Conservation (phyloP, 1,140 invertebrate genomes). For the Zaprionus davidi region DNA sequence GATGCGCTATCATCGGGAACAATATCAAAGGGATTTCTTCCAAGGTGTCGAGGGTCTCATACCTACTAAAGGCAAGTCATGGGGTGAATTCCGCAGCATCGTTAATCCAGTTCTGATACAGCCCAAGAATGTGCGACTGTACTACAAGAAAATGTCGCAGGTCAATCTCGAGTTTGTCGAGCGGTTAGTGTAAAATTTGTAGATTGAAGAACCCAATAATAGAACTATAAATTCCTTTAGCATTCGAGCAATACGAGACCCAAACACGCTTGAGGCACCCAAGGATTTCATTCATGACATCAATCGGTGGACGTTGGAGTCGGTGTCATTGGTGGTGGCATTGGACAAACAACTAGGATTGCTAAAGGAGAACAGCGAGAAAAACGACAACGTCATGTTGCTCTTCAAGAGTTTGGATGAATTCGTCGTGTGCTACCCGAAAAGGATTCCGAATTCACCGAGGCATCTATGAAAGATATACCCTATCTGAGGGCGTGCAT, state of each 20-base stretch:
- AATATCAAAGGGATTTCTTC: conserved; percentile 59
- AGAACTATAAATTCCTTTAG: conserved; percentile 8
- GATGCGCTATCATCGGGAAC: conserved; percentile 62
- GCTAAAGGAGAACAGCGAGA: conserved; percentile 60
- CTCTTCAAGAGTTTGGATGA: conserved; percentile 87
- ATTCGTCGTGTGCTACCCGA: conserved; percentile 85
- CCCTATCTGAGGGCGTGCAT: conserved; percentile 88
- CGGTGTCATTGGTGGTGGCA: conserved; percentile 88
- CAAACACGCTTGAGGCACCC: conserved; percentile 85
- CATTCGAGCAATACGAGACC: conserved; percentile 85
- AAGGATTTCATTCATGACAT: conserved; percentile 87
- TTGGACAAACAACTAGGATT: conserved; percentile 88
- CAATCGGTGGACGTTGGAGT: conserved; percentile 90
- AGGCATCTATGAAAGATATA: conserved; percentile 85
- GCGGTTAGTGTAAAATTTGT: conserved; percentile 23
- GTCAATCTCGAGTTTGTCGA: conserved; percentile 80
- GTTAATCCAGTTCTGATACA: conserved; percentile 85
- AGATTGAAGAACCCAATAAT: background rate
- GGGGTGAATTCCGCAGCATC: conserved; percentile 64
- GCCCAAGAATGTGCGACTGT: conserved; percentile 85
- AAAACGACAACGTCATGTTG: conserved; percentile 85
- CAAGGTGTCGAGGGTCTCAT: conserved; percentile 58
- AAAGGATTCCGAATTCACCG: conserved; percentile 85
- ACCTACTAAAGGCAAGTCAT: conserved; percentile 57
- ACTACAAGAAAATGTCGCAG: conserved; percentile 82